Evolutionary conservation across 2,888 invertebrate genomes (phyloP).

Genomic region (Drosophila flavopinicola): DNA sequence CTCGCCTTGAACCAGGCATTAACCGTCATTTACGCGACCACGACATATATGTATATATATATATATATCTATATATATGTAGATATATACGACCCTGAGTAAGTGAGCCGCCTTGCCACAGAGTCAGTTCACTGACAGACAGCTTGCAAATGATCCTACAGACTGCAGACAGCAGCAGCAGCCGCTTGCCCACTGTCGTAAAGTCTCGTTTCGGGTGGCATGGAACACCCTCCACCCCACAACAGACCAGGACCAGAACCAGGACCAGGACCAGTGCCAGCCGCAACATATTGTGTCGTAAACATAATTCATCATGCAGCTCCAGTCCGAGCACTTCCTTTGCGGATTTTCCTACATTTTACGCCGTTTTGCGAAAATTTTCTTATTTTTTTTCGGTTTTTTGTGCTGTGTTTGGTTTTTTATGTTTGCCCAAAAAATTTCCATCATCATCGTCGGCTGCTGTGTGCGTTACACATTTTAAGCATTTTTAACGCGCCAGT

Average conservation of each 20-base stretch:
- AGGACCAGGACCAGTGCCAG: no score
- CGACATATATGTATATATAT: slow-evolving; percentile 25
- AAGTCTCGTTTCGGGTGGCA: slow-evolving; percentile 40
- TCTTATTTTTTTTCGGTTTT: slow-evolving; percentile 40
- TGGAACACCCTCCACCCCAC: slow-evolving; percentile 6
- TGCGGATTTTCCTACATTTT: slow-evolving; percentile 74
- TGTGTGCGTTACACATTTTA: slow-evolving; percentile 74
- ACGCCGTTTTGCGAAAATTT: slow-evolving; percentile 70
- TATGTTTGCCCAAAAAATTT: slow-evolving; percentile 58
- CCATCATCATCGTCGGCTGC: slow-evolving; percentile 55
- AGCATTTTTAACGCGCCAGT: slow-evolving; percentile 80
- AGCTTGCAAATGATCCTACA: slow-evolving; percentile 72
- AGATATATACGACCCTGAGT: slow-evolving; percentile 2
- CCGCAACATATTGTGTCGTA: slow-evolving; percentile 79
- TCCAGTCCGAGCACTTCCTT: slow-evolving; percentile 35
- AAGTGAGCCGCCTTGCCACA: slow-evolving; percentile 5
- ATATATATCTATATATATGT: neutral
- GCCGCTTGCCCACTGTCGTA: slow-evolving; percentile 62
- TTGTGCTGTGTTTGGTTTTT: slow-evolving; percentile 17
- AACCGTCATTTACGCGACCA: slow-evolving; percentile 65
- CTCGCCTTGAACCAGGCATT: slow-evolving; percentile 56
- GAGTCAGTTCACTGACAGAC: slow-evolving; percentile 48
- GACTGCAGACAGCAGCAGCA: slow-evolving; percentile 31
- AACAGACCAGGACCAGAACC: no score
- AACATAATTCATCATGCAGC: slow-evolving; percentile 79